Conservation (phyloP, 2,113 vertebrate genomes). For the Aythya baeri region DNA sequence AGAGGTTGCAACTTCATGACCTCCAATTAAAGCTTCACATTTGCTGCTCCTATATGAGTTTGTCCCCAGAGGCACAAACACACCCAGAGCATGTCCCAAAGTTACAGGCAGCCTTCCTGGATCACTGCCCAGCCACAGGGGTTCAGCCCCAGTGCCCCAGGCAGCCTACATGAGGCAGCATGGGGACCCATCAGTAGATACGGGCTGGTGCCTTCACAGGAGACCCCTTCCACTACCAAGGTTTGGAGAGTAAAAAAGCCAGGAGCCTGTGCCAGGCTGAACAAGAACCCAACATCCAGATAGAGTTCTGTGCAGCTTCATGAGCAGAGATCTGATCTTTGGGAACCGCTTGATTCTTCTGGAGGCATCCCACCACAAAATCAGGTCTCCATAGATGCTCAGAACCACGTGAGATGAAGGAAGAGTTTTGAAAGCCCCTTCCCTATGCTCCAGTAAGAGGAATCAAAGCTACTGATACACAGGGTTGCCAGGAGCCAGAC, state of each 20-base stretch:
- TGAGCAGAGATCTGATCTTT: neutral
- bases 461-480: neutral
- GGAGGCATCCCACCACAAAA: neutral
- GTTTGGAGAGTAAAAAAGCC: neutral
- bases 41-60: fast-evolving
- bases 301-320: neutral
- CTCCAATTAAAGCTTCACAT: neutral
- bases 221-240: neutral
- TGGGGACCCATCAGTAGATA: neutral
- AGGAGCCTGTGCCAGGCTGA: neutral
- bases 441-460: neutral
- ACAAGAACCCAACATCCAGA: neutral
- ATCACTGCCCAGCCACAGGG: neutral
- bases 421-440: neutral
- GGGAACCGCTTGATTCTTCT: neutral
- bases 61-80: neutral
- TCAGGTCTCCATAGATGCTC: neutral
- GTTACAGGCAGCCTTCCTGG: neutral
- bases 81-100: neutral
- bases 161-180: neutral
- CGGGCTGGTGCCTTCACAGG: neutral
- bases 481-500: neutral
- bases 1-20: fast-evolving
- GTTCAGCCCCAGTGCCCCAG: too few relatives aligned
- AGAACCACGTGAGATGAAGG: neutral